Evolutionary conservation across 2,113 vertebrate genomes (phyloP), one percentile per base, ranked within the genome.

Genomic region (Galeopterus variegatus): DNA sequence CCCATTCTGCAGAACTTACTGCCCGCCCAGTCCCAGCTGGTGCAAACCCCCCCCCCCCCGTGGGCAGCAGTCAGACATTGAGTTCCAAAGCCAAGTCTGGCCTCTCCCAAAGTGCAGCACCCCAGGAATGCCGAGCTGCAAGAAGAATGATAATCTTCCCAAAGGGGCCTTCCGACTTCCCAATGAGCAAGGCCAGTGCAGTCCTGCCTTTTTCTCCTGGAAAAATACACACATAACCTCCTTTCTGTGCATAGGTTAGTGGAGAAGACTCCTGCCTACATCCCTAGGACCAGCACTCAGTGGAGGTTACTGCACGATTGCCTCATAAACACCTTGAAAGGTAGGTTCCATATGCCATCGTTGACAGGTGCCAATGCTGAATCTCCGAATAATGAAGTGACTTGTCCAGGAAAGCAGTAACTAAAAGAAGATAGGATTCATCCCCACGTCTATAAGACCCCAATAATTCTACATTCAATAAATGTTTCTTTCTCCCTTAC

Each of bases 21-120:
- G 41, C 69, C 69, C 14, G 1, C 15, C 77, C 58, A 3, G 2
- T 21, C 50, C 28, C 31, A n/a, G 3, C 17, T 6, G 4, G 33
- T 3, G 8, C 15, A n/a, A 62, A 31, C 2, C 2, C 14, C 56
- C 28, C 45, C 31, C 52, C 58, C 54, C 24, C 2, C 28, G 41
- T 19, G 5, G 10, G 81, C n/a, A 10, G 45, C 26, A 50, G 13
- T 23, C 0, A 0, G 19, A 62, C 6, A 4, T 0, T 1, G 9
- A 28, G 9, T 60, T 31, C 36, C 77, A 64, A 31, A 58, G 14
- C n/a, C 36, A 14, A 45, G 23, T 9, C 18, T 19, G 79, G 54
- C n/a, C 13, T 56, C 56, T 28, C 28, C 28, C 18, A 48, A 8
- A 70, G 54, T 6, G 60, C 76, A 21, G 45, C 2, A 1, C 13